A percentile compares a stretch with the other conserved stretches of the same genome.
Conservation (phyloP, 23 tunicate genomes). For the Trididemnum nubilum region DNA sequence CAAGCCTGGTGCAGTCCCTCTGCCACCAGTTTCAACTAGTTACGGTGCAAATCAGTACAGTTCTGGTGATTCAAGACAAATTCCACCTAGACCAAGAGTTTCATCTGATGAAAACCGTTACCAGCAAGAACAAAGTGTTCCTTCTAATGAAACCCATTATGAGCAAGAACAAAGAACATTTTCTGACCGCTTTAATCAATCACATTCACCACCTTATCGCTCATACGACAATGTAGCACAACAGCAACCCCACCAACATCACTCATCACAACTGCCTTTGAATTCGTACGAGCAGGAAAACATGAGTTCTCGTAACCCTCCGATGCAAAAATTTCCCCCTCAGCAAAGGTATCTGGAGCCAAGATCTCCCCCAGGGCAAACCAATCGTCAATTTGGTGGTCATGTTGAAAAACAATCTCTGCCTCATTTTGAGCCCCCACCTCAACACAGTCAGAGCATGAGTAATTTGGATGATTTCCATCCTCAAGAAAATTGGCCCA, state of each 20-base stretch:
- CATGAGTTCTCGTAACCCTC: not conserved
- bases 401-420: not conserved
- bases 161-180: not conserved
- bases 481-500: not conserved
- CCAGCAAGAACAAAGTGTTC: not conserved
- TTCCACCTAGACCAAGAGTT: conserved; percentile 47
- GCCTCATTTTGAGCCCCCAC: conserved; percentile 30
- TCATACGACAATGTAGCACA: not conserved
- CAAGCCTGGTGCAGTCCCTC: conserved; percentile 53
- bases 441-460: conserved; percentile 53
- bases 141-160: not conserved
- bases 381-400: not conserved
- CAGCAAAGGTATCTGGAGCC: not conserved
- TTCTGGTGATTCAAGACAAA: conserved; percentile 4
- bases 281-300: not conserved
- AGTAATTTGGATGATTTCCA: conserved; percentile 21
- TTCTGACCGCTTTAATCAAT: too few species aligned
- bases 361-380: not conserved
- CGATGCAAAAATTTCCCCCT: not conserved
- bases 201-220: not conserved
- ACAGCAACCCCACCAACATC: not conserved
- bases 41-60: conserved; percentile 54
- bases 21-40: conserved; percentile 52
- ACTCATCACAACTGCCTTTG: not conserved
- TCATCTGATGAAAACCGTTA: not conserved